Evolutionary conservation across 2,888 invertebrate species (phyloP).

Genomic region (Stratiomys singularior): DNA sequence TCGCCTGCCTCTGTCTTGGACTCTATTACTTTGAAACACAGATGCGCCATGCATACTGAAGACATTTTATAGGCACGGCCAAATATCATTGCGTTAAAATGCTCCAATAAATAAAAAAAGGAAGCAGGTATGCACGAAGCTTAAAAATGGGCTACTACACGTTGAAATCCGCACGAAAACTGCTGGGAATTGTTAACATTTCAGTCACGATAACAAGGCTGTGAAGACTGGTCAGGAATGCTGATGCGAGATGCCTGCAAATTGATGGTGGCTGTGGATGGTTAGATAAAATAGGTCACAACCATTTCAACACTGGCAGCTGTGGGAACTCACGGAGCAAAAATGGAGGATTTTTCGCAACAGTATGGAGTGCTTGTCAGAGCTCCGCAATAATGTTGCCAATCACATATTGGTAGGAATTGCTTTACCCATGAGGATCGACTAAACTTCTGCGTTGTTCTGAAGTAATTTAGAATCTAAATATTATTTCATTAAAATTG

Average conservation of each 20-base stretch:
- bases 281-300: neutral
- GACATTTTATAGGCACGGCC: conserved; percentile 13
- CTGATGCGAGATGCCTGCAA: neutral
- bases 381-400: no score
- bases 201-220: conserved; percentile 22
- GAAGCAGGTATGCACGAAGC: neutral
- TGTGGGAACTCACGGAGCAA: no score
- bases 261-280: neutral
- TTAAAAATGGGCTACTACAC: conserved; percentile 1
- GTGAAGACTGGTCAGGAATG: conserved; percentile 18
- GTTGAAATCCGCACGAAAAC: neutral
- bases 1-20: neutral
- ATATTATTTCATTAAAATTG: no score
- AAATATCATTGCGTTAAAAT: conserved; percentile 17
- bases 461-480: no score
- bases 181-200: neutral
- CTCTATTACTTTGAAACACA: neutral
- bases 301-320: neutral
- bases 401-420: no score
- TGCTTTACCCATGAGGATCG: no score
- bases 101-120: neutral
- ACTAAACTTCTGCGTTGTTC: no score
- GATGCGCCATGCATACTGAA: neutral
- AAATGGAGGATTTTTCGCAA: no score
- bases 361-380: no score